Evolutionary conservation across 2,113 vertebrate genomes (phyloP), one percentile per base, ranked within the genome.

Genomic region (Nesogale talazaci): DNA sequence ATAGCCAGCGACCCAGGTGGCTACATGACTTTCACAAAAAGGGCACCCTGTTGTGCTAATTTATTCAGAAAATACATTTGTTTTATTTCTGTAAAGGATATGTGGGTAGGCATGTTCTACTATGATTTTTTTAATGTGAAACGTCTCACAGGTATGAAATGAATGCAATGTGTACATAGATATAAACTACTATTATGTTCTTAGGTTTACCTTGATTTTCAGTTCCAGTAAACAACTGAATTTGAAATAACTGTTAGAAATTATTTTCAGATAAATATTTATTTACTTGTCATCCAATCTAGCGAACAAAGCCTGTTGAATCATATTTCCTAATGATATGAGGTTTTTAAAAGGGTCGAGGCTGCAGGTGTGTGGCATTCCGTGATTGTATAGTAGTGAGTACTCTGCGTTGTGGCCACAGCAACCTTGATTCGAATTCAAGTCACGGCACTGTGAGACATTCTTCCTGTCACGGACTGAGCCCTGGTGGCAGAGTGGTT

Each of bases 141-240:
- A 86, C 52, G 85, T 74, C 52, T 72, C 40, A 76, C 2, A 56
- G 25, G 22, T 23, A 27, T 63, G 10, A n/a, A 38, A 76, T 72
- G 34, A 46, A 59, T 4, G 57, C 75, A 93, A 20, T 40, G 1
- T 36, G 7, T 16, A 23, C 17, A 2, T 56, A 63, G 27, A 63
- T 22, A 70, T 57, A 76, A 42, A 36, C 86, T 29, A 67, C 42
- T 74, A 75, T 78, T 83, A 14, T 40, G 12, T 42, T 90, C 79
- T 85, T 86, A 40, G 63, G 16, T 65, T 92, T 82, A 56, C 80
- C n/a, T 86, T 84, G n/a, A 69, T 91, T 86, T 93, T 89, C n/a
- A 81, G n/a, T 57, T 15, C 23, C 46, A 77, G 40, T 29, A 72
- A 61, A 57, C 46, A 95, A 77, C 12, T 0, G 14, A 79, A 42